phyloP scores from a whole-genome alignment of 2,888 invertebrate species.

The Tuta absoluta region DNA sequence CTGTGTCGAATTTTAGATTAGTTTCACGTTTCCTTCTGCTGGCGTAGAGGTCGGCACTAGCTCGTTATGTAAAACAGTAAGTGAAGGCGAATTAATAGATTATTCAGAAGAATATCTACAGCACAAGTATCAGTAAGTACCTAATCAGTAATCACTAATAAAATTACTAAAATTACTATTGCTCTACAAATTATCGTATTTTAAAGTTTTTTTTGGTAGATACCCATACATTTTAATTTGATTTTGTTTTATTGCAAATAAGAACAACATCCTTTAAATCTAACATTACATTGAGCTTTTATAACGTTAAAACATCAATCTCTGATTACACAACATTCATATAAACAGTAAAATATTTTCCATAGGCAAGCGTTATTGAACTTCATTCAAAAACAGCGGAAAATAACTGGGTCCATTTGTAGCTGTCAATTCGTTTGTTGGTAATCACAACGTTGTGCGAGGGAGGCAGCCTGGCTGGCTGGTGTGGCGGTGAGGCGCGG shows the following conservation, averaged over 20 bases:
- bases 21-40: neutral
- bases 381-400: conserved; percentile 15
- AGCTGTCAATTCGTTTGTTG: conserved; percentile 12
- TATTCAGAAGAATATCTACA: neutral
- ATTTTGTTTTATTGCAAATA: too few relatives aligned
- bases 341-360: too few relatives aligned
- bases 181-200: neutral
- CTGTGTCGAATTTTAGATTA: neutral
- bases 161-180: neutral
- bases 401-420: conserved; percentile 12
- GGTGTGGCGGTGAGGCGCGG: neutral
- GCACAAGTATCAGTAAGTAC: neutral
- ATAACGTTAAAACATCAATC: too few relatives aligned
- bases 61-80: neutral
- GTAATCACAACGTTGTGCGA: conserved; percentile 5
- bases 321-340: too few relatives aligned
- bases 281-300: too few relatives aligned
- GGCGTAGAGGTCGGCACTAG: neutral
- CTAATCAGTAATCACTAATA: neutral
- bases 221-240: too few relatives aligned
- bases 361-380: neutral
- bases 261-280: too few relatives aligned
- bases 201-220: too few relatives aligned
- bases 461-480: neutral
- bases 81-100: neutral